A percentile compares a stretch with the other conserved stretches of the same genome.
phyloP scores from a whole-genome alignment of 2,888 invertebrate species.

The Operophtera brumata region DNA sequence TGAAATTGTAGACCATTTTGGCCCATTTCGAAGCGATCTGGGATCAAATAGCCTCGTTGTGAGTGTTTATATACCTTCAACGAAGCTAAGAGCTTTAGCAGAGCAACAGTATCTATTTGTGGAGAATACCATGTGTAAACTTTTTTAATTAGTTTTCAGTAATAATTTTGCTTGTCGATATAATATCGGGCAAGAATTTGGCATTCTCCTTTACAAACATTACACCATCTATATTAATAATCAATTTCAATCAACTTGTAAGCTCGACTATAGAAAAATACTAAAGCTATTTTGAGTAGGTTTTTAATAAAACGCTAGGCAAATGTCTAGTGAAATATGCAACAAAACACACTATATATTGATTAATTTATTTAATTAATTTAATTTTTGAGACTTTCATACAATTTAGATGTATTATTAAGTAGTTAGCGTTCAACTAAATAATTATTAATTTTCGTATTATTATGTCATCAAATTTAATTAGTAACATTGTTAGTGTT shows the following conservation, averaged over 20 bases:
- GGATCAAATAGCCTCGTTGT: not conserved
- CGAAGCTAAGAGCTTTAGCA: constrained; percentile 1
- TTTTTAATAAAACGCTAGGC: constrained; percentile 17
- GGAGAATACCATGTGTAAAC: too few relatives aligned
- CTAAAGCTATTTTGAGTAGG: constrained; percentile 3
- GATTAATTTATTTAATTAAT: constrained; percentile 53
- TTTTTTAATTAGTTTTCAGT: too few relatives aligned
- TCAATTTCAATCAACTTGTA: not conserved
- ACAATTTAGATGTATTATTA: constrained; percentile 66
- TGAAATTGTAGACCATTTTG: not conserved
- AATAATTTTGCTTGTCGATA: too few relatives aligned
- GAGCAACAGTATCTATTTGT: too few relatives aligned
- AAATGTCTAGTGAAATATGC: constrained; percentile 32
- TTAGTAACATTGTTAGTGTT: constrained; percentile 9
- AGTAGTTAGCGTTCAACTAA: constrained; percentile 73
- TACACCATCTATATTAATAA: too few relatives aligned
- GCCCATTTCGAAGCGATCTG: constrained; percentile 1
- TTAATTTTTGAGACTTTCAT: constrained; percentile 71
- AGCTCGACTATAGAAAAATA: not conserved
- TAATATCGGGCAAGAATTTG: too few relatives aligned
- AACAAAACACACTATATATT: constrained; percentile 33
- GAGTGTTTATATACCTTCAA: constrained; percentile 4
- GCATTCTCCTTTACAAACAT: too few relatives aligned
- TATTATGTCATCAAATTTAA: constrained; percentile 33
- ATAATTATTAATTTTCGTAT: constrained; percentile 44